Percentiles rank a stretch among this genome's conserved stretches.
Evolutionary conservation across 2,113 vertebrate genomes (phyloP).

Genomic region (Crotalus viridis): DNA sequence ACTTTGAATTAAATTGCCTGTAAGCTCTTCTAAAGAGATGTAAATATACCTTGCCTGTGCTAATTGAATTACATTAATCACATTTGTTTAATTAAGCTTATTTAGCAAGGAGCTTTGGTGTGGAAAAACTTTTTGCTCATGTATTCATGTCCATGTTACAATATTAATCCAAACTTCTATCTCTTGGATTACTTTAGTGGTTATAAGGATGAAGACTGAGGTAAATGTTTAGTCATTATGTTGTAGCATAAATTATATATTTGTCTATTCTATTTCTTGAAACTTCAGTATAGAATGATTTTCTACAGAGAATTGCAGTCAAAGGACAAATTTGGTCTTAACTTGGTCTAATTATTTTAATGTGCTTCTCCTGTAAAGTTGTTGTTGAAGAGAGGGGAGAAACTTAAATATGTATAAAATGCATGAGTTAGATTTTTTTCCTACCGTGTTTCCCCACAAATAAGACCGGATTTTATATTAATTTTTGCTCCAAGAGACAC

Average conservation of each 20-base stretch:
- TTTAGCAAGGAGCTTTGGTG: not conserved
- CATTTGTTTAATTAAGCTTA: slow-evolving; percentile 19
- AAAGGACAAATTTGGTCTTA: not conserved
- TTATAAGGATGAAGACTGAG: not conserved
- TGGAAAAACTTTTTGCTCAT: not conserved
- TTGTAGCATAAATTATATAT: not conserved
- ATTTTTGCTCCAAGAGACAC: too few relatives aligned
- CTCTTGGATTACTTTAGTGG: not conserved
- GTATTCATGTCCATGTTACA: not conserved
- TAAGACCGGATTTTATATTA: too few relatives aligned
- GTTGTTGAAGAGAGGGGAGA: not conserved
- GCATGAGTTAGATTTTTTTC: not conserved
- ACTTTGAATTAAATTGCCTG: not conserved
- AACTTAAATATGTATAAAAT: not conserved
- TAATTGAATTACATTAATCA: slow-evolving; percentile 17
- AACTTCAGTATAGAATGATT: not conserved
- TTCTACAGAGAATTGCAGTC: not conserved
- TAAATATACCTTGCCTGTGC: not conserved
- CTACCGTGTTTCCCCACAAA: too few relatives aligned
- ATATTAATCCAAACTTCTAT: not conserved
- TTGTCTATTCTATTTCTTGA: not conserved
- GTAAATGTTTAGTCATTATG: not conserved
- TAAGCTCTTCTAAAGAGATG: not conserved
- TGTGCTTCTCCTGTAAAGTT: not conserved
- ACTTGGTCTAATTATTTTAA: not conserved